Conservation (phyloP, 2,113 vertebrate genomes). For the Seriola aureovittata region DNA sequence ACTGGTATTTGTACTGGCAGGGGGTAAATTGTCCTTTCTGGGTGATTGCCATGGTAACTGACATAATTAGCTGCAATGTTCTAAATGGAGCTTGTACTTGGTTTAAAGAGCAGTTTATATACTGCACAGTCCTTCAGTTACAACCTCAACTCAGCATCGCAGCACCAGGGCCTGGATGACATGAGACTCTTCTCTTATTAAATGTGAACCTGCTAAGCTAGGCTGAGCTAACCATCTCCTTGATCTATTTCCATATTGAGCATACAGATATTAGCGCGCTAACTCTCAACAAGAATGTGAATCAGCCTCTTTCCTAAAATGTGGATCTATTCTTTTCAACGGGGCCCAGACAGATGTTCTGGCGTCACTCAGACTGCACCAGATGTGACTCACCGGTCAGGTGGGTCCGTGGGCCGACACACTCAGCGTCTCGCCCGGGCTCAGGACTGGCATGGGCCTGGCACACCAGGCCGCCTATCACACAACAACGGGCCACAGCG, state of each 20-base stretch:
- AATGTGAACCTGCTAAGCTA: neutral
- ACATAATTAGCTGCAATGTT: slow-evolving; percentile 16
- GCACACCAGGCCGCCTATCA: slow-evolving; percentile 79
- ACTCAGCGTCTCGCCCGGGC: slow-evolving; percentile 59
- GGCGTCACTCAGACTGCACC: neutral
- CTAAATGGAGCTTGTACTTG: neutral
- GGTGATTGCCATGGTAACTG: slow-evolving; percentile 62
- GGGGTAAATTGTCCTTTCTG: slow-evolving; percentile 7
- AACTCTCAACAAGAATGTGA: neutral
- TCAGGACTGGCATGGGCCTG: slow-evolving; percentile 53
- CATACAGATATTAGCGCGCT: neutral
- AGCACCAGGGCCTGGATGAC: too few species aligned
- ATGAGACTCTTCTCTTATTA: neutral
- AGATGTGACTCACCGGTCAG: slow-evolving; percentile 86
- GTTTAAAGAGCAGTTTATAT: neutral
- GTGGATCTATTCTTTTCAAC: neutral
- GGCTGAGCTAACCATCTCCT: too few species aligned
- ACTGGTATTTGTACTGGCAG: slow-evolving; percentile 26
- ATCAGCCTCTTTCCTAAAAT: neutral
- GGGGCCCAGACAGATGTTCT: neutral
- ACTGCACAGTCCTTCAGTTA: neutral
- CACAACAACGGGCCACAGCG: slow-evolving; percentile 90
- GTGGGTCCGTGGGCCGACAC: slow-evolving; percentile 74
- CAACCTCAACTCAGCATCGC: too few species aligned
- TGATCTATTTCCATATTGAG: neutral